A percentile compares a stretch with the other conserved stretches of the same genome.
Evolutionary conservation across 92 coral and sea anemone species (phyloP).

Genomic region (Palythoa grandiflora): DNA sequence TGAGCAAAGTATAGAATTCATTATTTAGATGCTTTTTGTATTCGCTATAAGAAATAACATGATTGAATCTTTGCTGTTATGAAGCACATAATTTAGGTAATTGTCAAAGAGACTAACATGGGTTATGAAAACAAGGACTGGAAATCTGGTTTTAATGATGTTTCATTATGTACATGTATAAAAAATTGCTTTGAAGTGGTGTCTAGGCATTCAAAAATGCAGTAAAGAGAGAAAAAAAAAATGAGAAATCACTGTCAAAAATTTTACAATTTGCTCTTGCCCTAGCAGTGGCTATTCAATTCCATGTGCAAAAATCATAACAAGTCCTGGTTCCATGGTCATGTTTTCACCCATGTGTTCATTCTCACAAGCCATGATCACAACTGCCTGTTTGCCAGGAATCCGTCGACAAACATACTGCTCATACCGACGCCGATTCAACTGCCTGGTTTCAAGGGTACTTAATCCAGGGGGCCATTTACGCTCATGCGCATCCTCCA

Average conservation of each 20-base stretch:
- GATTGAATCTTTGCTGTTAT: too few relatives aligned
- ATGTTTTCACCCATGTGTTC: constrained; percentile 96
- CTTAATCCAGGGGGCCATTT: constrained; percentile 95
- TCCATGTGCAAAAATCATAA: constrained; percentile 98
- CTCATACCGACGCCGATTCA: constrained; percentile 91
- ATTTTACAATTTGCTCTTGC: not conserved
- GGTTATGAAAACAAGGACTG: too few relatives aligned
- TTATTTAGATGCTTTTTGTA: too few relatives aligned
- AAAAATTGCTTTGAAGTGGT: too few relatives aligned
- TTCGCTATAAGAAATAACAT: too few relatives aligned
- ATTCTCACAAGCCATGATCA: constrained; percentile 94
- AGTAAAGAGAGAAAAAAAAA: too few relatives aligned
- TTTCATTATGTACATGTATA: too few relatives aligned
- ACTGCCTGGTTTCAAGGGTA: constrained; percentile 92
- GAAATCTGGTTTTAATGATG: too few relatives aligned
- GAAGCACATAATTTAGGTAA: too few relatives aligned
- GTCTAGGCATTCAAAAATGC: too few relatives aligned
- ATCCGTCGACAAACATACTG: constrained; percentile 92
- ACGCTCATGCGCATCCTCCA: constrained; percentile 98
- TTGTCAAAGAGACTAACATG: too few relatives aligned
- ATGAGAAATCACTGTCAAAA: not conserved
- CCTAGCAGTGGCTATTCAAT: constrained; percentile 63
- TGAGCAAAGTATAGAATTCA: too few relatives aligned
- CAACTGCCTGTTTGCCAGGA: constrained; percentile 96
- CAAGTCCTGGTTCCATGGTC: constrained; percentile 92